Evolutionary conservation across 2,888 invertebrate genomes (phyloP).

Genomic region (Cheilosia variabilis): DNA sequence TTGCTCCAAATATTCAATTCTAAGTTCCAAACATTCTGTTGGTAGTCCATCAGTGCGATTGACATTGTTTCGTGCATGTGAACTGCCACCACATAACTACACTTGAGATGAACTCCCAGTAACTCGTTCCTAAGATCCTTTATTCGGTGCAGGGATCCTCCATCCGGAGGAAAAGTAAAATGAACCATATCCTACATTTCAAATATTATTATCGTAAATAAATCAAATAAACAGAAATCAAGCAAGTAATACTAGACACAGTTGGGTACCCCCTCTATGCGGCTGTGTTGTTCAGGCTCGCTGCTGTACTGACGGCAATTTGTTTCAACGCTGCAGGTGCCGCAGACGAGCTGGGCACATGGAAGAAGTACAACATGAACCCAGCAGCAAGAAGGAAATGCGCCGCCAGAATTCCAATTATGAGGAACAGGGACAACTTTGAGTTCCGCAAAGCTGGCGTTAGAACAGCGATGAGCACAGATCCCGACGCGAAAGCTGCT

Average conservation of each 20-base stretch:
- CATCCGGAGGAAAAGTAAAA: no score
- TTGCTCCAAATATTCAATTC: no score
- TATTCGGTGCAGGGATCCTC: no score
- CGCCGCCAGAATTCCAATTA: slow-evolving; percentile 88
- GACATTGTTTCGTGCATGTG: no score
- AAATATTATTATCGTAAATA: neutral
- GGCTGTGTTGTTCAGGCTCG: neutral
- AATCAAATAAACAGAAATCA: neutral
- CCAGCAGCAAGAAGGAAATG: slow-evolving; percentile 93
- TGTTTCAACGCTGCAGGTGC: slow-evolving; percentile 53
- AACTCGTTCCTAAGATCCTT: no score
- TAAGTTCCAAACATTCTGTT: no score
- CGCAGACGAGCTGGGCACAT: slow-evolving; percentile 84
- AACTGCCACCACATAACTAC: no score
- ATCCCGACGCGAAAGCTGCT: slow-evolving; percentile 93
- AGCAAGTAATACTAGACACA: neutral
- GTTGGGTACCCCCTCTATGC: neutral
- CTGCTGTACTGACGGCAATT: neutral
- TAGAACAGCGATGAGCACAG: slow-evolving; percentile 92
- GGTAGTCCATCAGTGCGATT: no score
- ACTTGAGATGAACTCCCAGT: no score
- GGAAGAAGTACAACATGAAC: slow-evolving; percentile 93
- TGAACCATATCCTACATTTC: neutral
- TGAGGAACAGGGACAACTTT: slow-evolving; percentile 87
- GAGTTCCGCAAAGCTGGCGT: slow-evolving; percentile 90